phyloP scores from a whole-genome alignment of 2,113 vertebrate species.

The Mormyrus lacerda region DNA sequence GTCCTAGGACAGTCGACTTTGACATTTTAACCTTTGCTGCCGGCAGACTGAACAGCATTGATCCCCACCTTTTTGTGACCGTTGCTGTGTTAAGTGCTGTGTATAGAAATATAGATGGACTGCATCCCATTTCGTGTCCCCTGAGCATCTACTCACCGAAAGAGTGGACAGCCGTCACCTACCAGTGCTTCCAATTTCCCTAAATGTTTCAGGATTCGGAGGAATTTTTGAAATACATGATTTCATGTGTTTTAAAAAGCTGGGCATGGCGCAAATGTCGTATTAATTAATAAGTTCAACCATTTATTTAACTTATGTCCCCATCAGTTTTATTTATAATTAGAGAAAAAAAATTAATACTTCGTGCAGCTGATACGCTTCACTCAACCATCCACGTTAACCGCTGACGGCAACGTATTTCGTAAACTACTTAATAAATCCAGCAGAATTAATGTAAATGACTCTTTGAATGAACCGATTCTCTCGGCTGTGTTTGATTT shows the following conservation, averaged over 20 bases:
- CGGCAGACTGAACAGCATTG: background rate
- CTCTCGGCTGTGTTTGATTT: background rate
- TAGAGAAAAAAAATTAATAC: background rate
- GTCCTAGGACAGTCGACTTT: background rate
- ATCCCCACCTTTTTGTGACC: background rate
- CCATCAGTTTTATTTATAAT: background rate
- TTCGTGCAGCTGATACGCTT: background rate
- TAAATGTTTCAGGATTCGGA: background rate
- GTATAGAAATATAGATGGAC: background rate
- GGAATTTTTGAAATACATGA: background rate
- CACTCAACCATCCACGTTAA: background rate
- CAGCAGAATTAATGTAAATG: background rate
- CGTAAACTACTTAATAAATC: background rate
- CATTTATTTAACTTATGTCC: background rate
- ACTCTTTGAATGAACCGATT: background rate
- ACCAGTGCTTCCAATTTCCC: background rate
- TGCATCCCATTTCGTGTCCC: background rate
- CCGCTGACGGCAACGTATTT: background rate
- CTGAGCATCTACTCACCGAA: background rate
- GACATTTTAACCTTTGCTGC: slow-evolving; percentile 2
- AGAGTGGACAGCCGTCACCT: background rate
- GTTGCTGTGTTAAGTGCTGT: background rate
- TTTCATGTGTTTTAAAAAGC: background rate
- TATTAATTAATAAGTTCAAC: background rate
- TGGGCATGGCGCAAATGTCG: background rate